Base-by-base conservation (phyloP, 2,888 invertebrate species). In the Anodontia alba region DNA sequence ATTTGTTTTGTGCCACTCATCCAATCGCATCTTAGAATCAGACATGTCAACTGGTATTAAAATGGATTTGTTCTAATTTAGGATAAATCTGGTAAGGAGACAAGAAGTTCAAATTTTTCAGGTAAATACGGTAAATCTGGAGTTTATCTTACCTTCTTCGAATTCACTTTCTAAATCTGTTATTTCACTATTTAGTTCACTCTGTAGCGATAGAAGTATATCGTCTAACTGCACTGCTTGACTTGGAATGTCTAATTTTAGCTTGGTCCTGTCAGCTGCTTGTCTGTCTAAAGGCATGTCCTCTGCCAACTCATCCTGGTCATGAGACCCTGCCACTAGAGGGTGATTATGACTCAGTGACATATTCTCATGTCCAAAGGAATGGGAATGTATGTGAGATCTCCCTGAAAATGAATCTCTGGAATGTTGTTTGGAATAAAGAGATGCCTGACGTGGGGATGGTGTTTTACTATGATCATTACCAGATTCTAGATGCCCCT, bases 131-230 rank as follows among this genome's bases (percentile, higher is more conserved):
- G n/a, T n/a, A n/a, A n/a, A n/a, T n/a, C n/a, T n/a, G 17, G 46
- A 20, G 17, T 20, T 20, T 20, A 20, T 20, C 46, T 75, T 78
- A 89, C 90, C 90, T 36, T 88, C 87, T 73, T 90, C 88, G 23
- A 87, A 84, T 76, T 89, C 89, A 33, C 87, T 83, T 72, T 91
- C 89, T 43, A 90, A 71, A 23, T 85, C 87, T 54, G 81, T 78
- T 54, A 90, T 77, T 69, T 91, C 88, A 49, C 80, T 83, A 29
- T 87, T 83, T 1, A 91, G 78, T 54, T 89, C 90, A 66, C 88
- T 80, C 70, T 84, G 84, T 31, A 90, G 77, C 15, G 88, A 86
- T 1, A 81, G 31, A 17, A 84, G 76, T 12, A 84, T 79, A 49
- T 87, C 87, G 66, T 81, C 76, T 20, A 84, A 73, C 49, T 81